These are phyloP conservation scores for Steatocranus sp. DNA, from an alignment of 2,797 vertebrate genomes.

Conservation along the genomic window DNA sequence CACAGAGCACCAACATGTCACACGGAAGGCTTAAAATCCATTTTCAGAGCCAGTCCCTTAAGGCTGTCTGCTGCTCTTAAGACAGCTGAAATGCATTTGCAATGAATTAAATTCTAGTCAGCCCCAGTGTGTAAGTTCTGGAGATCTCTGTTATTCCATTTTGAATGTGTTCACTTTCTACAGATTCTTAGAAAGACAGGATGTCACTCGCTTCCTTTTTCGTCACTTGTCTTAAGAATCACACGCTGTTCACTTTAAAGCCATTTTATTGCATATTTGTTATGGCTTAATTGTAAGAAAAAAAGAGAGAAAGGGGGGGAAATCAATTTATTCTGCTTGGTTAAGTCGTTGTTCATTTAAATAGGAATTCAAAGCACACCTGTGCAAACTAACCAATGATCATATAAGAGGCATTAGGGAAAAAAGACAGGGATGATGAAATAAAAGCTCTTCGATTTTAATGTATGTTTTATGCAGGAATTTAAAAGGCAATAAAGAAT, in stretches of 20 bases:
- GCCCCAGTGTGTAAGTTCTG: slow-evolving; percentile 3
- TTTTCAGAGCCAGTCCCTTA: slow-evolving; percentile 52
- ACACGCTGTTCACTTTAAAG: neutral
- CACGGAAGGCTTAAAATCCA: slow-evolving; percentile 45
- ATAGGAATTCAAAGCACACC: neutral
- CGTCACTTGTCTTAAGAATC: neutral
- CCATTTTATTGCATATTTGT: neutral
- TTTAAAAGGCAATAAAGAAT: neutral
- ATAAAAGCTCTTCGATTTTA: neutral
- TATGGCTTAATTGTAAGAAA: neutral
- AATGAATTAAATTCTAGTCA: slow-evolving; percentile 32
- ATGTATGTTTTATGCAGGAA: neutral
- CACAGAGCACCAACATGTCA: slow-evolving; percentile 26
- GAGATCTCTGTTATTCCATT: slow-evolving; percentile 9
- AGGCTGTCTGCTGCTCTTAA: slow-evolving; percentile 43
- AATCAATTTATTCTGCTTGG: neutral
- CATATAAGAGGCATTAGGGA: neutral
- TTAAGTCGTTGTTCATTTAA: neutral
- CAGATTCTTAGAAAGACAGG: neutral
- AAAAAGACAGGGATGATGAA: neutral
- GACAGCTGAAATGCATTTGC: slow-evolving; percentile 50
- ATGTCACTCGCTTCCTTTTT: slow-evolving; percentile 11
- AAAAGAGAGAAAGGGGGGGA: neutral
- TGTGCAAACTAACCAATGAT: neutral
- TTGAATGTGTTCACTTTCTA: neutral